Percentiles rank a stretch among this genome's conserved stretches.
Evolutionary conservation across 2,888 invertebrate species (phyloP).

Genomic region (Tiliacea aurago): DNA sequence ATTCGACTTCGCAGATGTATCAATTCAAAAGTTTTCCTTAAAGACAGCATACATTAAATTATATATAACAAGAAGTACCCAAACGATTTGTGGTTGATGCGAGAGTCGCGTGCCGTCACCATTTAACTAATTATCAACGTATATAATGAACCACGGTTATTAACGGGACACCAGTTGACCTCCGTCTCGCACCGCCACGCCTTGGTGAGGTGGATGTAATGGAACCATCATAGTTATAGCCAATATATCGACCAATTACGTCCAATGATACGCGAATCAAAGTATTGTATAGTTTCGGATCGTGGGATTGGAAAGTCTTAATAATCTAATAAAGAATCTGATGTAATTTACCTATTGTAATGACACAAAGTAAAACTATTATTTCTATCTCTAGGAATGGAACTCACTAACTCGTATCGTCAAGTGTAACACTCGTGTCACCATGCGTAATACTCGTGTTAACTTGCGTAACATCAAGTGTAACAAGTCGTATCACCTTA

Average conservation of each 20-base stretch:
- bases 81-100: slow-evolving; percentile 5
- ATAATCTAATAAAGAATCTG: neutral
- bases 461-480: neutral
- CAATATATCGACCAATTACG: slow-evolving; percentile 25
- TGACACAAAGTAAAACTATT: neutral
- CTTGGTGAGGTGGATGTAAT: slow-evolving; percentile 4
- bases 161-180: slow-evolving; percentile 17
- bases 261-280: neutral
- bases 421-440: neutral
- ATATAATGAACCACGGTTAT: slow-evolving; percentile 17
- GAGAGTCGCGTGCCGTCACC: slow-evolving; percentile 23
- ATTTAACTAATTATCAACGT: slow-evolving; percentile 29
- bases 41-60: neutral
- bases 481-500: neutral
- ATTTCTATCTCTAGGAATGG: neutral
- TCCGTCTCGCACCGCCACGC: slow-evolving; percentile 20
- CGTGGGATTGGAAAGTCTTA: neutral
- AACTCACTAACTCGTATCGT: too few relatives aligned
- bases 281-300: neutral
- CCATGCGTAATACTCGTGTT: neutral
- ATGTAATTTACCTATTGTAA: neutral
- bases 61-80: neutral
- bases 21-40: neutral
- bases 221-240: slow-evolving; percentile 14
- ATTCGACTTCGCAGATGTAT: neutral